Evolutionary conservation across 2,113 vertebrate genomes (phyloP).

Genomic region (Emydocephalus ijimae): DNA sequence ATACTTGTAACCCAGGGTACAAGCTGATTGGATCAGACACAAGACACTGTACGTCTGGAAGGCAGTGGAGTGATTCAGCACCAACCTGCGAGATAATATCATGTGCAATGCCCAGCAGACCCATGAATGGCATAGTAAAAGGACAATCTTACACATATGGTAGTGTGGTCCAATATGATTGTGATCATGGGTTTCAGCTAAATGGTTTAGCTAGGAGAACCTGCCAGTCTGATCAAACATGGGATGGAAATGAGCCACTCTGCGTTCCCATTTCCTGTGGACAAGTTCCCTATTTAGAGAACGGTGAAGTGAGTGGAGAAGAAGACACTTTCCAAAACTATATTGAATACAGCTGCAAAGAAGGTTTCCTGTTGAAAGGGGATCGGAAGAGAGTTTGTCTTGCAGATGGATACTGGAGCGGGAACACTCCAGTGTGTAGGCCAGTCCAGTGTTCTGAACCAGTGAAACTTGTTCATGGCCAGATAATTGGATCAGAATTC

Average conservation of each 20-base stretch:
- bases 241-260: constrained; percentile 79
- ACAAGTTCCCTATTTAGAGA: constrained; percentile 68
- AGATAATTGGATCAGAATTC: constrained; percentile 74
- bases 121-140: constrained; percentile 72
- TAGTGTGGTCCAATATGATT: constrained; percentile 77
- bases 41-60: constrained; percentile 79
- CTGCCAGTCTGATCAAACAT: constrained; percentile 80
- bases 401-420: constrained; percentile 87
- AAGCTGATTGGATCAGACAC: constrained; percentile 75
- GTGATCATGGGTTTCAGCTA: constrained; percentile 80
- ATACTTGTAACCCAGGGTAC: constrained; percentile 83
- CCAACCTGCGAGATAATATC: constrained; percentile 76
- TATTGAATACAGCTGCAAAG: constrained; percentile 74
- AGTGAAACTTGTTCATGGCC: constrained; percentile 68
- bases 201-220: constrained; percentile 73
- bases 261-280: constrained; percentile 84
- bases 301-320: constrained; percentile 73
- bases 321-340: constrained; percentile 74
- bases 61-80: constrained; percentile 79
- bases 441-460: constrained; percentile 75
- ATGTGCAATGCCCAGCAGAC: constrained; percentile 72
- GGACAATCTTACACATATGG: constrained; percentile 74
- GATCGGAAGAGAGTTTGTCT: constrained; percentile 77
- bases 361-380: constrained; percentile 82
- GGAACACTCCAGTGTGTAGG: constrained; percentile 70